Evolutionary conservation across 2,113 vertebrate genomes (phyloP).

Genomic region (Phasianus colchicus): DNA sequence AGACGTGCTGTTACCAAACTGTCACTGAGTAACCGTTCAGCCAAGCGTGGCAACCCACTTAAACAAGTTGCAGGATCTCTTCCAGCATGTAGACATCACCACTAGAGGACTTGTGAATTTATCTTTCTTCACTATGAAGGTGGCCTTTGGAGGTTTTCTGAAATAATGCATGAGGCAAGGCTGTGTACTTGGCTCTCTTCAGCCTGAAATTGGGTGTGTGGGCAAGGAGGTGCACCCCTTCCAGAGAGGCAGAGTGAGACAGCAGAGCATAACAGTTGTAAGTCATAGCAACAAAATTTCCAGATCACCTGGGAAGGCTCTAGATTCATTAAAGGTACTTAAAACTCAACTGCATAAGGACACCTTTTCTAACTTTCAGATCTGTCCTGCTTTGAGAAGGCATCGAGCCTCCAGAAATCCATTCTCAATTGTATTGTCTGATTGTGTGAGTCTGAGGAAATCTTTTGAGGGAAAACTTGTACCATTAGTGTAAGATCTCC

Average conservation of each 20-base stretch:
- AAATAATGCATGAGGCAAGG: not conserved
- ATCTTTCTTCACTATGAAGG: not conserved
- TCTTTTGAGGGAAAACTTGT: not conserved
- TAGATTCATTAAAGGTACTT: not conserved
- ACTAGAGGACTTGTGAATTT: not conserved
- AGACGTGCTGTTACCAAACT: not conserved
- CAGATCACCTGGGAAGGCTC: not conserved
- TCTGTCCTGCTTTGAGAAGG: not conserved
- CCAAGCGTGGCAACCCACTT: not conserved
- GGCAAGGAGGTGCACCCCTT: not conserved
- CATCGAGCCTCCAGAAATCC: not conserved
- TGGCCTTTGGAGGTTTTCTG: not conserved
- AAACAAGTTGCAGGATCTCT: not conserved
- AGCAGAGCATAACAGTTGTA: not conserved
- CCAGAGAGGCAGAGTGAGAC: not conserved
- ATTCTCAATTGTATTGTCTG: not conserved
- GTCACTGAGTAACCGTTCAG: not conserved
- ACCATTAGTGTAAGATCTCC: not conserved
- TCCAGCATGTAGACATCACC: not conserved
- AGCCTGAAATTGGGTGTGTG: not conserved
- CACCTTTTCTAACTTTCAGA: not conserved
- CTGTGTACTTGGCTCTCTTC: not conserved
- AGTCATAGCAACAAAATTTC: not conserved
- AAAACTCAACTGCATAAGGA: not conserved
- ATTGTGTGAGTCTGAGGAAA: not conserved